A percentile compares a stretch with the other conserved stretches of the same genome.
These are phyloP conservation scores for Stenchaetothrips biformis DNA, from an alignment of 2,888 invertebrate species.

Conservation along the genomic window DNA sequence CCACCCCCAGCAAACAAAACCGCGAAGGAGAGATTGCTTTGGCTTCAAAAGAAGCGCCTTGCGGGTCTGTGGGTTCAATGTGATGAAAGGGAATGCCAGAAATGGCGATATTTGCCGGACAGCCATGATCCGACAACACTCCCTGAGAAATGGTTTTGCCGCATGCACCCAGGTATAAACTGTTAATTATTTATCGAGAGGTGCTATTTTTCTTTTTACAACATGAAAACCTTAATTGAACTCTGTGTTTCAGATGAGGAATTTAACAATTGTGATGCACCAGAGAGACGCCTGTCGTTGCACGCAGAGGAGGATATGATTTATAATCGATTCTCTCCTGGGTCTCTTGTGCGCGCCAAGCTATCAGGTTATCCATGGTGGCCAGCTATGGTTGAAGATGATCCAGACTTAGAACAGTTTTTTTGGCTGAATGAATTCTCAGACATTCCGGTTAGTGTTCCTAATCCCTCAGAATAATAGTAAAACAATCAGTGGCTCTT, in stretches of 20 bases:
- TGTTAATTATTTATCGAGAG: conserved; percentile 6
- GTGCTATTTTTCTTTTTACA: conserved; percentile 4
- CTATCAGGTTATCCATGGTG: conserved; percentile 62
- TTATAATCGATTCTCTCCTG: conserved; percentile 56
- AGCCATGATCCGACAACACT: conserved; percentile 56
- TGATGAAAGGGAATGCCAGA: conserved; percentile 50
- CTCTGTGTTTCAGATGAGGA: conserved; percentile 44
- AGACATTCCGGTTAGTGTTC: conserved; percentile 50
- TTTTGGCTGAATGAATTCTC: conserved; percentile 56
- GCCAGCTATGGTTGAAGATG: conserved; percentile 68
- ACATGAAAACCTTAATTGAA: conserved; percentile 28
- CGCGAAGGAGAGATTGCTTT: neutral
- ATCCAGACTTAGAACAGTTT: conserved; percentile 57
- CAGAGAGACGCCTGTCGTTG: conserved; percentile 49
- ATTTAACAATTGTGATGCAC: conserved; percentile 51
- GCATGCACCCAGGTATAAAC: conserved; percentile 54
- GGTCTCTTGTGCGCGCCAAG: conserved; percentile 63
- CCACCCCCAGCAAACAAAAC: neutral
- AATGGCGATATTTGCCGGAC: conserved; percentile 54
- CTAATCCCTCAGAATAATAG: neutral
- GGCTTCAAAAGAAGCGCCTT: neutral
- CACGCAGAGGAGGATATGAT: conserved; percentile 54
- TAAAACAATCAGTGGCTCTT: neutral
- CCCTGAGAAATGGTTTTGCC: conserved; percentile 59
- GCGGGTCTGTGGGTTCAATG: conserved; percentile 55